Conservation (phyloP, 2,797 vertebrate species). For the Astyanax mexicanus region DNA sequence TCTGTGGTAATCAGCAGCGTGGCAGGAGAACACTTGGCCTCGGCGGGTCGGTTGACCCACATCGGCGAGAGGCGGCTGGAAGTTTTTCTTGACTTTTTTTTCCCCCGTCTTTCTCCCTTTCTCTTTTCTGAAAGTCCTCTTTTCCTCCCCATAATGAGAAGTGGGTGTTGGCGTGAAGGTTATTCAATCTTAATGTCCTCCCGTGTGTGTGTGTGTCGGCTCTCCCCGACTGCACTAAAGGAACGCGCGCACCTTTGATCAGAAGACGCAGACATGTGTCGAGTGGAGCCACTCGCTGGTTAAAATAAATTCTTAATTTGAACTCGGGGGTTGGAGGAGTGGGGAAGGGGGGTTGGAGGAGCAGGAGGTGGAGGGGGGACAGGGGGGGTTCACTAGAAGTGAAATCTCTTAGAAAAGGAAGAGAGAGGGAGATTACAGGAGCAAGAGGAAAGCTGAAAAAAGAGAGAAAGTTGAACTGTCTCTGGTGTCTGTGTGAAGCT, state of each 20-base stretch:
- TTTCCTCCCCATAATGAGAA: conserved; percentile 73
- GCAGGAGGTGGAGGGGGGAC: conserved; percentile 33
- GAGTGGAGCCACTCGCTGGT: conserved; percentile 80
- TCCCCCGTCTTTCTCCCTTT: not conserved
- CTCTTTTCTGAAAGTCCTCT: not conserved
- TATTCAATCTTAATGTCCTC: conserved; percentile 86
- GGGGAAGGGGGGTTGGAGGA: conserved; percentile 44
- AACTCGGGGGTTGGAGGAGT: conserved; percentile 75
- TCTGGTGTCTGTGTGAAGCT: not conserved
- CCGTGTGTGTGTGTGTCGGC: conserved; percentile 79
- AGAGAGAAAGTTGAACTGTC: not conserved
- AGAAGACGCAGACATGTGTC: conserved; percentile 79
- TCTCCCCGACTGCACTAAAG: conserved; percentile 79
- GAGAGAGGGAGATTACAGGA: conserved; percentile 57
- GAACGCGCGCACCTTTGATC: conserved; percentile 81
- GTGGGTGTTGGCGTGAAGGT: conserved; percentile 80
- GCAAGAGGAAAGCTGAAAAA: conserved; percentile 1
- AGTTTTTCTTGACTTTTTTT: conserved; percentile 30
- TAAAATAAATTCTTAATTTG: conserved; percentile 85
- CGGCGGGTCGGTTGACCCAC: conserved; percentile 8
- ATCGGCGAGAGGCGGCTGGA: conserved; percentile 14
- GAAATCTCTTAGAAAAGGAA: not conserved
- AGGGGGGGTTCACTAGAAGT: conserved; percentile 2
- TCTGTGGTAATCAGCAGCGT: not conserved
- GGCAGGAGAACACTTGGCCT: not conserved